Evolutionary conservation across 2,113 vertebrate genomes (phyloP).

Genomic region (Vireo altiloquus): DNA sequence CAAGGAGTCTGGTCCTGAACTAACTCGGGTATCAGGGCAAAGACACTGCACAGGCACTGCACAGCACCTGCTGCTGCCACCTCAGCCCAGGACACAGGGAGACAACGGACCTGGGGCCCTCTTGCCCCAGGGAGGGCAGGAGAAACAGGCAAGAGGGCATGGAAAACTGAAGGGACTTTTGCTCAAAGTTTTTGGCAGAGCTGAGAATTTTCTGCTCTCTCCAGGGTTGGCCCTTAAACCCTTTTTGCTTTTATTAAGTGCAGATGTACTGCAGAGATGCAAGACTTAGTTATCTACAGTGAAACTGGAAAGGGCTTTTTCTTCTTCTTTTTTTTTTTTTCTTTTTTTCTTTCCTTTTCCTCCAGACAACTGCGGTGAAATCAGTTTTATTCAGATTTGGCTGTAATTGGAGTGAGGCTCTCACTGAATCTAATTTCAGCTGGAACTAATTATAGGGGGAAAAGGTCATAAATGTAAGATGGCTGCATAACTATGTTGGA

Average conservation of each 20-base stretch:
- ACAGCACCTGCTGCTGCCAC: neutral
- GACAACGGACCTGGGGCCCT: accelerated
- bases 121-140: neutral
- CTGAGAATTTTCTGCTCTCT: neutral
- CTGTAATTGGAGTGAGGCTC: conserved; percentile 73
- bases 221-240: conserved; percentile 15
- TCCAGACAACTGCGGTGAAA: conserved; percentile 46
- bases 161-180: neutral
- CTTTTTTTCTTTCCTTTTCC: neutral
- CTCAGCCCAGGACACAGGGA: neutral
- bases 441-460: conserved; percentile 75
- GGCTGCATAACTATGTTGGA: conserved; percentile 59
- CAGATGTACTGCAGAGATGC: conserved; percentile 14
- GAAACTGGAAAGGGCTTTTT: conserved; percentile 4
- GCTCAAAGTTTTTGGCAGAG: neutral
- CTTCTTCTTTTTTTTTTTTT: accelerated
- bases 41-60: neutral
- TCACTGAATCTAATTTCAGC: conserved; percentile 77
- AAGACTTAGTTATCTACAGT: neutral
- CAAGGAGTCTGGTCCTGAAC: accelerated
- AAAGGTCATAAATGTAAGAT: conserved; percentile 75
- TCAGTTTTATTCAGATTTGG: conserved; percentile 76
- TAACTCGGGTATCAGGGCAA: accelerated
- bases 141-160: neutral
- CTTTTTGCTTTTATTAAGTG: conserved; percentile 46